These are phyloP conservation scores for Coregonus suidteri DNA, from an alignment of 2,797 vertebrate genomes.

Conservation along the genomic window DNA sequence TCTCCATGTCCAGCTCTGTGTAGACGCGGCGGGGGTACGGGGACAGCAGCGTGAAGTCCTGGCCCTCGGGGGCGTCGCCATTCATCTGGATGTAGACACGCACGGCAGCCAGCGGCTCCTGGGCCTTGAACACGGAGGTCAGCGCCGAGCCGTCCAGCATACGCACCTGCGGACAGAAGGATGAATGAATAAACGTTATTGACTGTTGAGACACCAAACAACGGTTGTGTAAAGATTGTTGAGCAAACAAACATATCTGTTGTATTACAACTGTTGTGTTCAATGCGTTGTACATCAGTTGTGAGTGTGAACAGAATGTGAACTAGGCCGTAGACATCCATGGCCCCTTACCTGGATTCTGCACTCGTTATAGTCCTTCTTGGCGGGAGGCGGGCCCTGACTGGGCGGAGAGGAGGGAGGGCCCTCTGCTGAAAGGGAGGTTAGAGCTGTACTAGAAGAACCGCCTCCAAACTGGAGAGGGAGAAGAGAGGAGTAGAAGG, in stretches of 20 bases:
- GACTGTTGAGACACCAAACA: background rate
- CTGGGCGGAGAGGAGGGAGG: conserved; percentile 74
- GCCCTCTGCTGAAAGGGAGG: conserved; percentile 67
- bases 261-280: no score
- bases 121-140: conserved; percentile 85
- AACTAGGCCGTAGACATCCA: background rate
- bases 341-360: conserved; percentile 85
- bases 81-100: conserved; percentile 91
- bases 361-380: conserved; percentile 91
- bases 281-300: background rate
- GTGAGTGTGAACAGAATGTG: background rate
- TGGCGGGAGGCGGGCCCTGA: conserved; percentile 84
- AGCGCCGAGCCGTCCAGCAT: conserved; percentile 87
- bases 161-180: conserved; percentile 74
- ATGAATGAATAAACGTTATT: background rate
- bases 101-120: conserved; percentile 90
- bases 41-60: conserved; percentile 87
- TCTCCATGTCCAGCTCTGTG: conserved; percentile 94
- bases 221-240: background rate
- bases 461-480: conserved; percentile 79
- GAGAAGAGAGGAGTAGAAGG: background rate
- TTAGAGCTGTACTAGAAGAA: conserved; percentile 49
- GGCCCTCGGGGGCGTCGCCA: conserved; percentile 80
- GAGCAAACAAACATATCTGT: background rate
- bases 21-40: conserved; percentile 89